Evolutionary conservation across 2,888 invertebrate genomes (phyloP).

Genomic region (Drepanosiphum platanoidis): DNA sequence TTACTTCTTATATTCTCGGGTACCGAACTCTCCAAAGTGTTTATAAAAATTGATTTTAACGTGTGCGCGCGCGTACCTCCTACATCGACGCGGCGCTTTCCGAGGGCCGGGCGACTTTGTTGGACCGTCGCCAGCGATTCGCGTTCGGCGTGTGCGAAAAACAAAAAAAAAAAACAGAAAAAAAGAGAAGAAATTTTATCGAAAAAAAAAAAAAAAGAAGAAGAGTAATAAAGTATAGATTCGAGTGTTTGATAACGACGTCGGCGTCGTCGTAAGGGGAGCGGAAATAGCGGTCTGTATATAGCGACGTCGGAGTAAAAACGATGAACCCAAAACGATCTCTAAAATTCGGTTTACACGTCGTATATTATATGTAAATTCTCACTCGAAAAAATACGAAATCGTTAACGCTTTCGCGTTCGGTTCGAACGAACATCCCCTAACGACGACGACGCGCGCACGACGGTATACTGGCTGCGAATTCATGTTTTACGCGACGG

Average conservation of each 20-base stretch:
- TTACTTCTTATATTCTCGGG: background rate
- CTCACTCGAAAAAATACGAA: background rate
- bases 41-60: slow-evolving; percentile 40
- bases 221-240: background rate
- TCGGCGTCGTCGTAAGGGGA: background rate
- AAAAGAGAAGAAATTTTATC: background rate
- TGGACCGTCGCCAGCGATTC: slow-evolving; percentile 39
- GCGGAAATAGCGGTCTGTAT: background rate
- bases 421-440: background rate
- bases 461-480: too few relatives aligned
- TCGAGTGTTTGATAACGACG: background rate
- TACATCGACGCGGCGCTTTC: background rate
- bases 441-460: too few relatives aligned
- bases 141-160: background rate
- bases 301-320: background rate
- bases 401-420: background rate
- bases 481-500: too few relatives aligned
- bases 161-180: background rate
- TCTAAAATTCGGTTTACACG: background rate
- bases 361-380: background rate
- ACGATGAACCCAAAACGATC: background rate
- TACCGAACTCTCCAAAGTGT: background rate
- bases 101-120: background rate
- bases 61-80: background rate
- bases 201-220: slow-evolving; percentile 5